Conservation (phyloP, 2,888 invertebrate species). For the Dascillus cervinus region DNA sequence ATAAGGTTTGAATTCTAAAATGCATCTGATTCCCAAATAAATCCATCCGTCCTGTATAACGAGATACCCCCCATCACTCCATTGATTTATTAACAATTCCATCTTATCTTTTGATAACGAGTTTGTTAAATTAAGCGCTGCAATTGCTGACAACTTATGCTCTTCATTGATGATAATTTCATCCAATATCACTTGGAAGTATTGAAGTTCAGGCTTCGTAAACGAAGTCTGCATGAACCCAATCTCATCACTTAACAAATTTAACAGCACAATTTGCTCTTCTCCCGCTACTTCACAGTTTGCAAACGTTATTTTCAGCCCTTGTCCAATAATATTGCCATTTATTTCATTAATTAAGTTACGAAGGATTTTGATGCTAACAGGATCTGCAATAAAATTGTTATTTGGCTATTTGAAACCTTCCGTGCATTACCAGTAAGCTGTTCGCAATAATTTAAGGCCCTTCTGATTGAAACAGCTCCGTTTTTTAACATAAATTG, state of each 20-base stretch:
- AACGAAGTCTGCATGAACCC: constrained; percentile 27
- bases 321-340: constrained; percentile 27
- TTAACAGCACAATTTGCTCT: constrained; percentile 26
- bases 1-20: constrained; percentile 32
- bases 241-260: constrained; percentile 31
- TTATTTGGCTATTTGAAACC: too few relatives aligned
- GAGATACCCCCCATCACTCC: constrained; percentile 29
- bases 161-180: constrained; percentile 28
- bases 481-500: constrained; percentile 32
- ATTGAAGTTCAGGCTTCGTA: constrained; percentile 28
- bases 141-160: constrained; percentile 24
- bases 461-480: constrained; percentile 20
- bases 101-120: constrained; percentile 26
- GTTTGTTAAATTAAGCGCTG: constrained; percentile 29
- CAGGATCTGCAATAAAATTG: too few relatives aligned
- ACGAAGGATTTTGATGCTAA: too few relatives aligned
- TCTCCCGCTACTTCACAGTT: constrained; percentile 32
- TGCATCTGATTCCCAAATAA: constrained; percentile 31
- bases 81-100: constrained; percentile 27
- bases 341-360: constrained; percentile 29
- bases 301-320: constrained; percentile 25
- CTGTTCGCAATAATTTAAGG: constrained; percentile 17
- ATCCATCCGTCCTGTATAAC: constrained; percentile 23
- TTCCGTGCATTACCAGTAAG: constrained; percentile 1
- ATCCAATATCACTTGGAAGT: constrained; percentile 31